Evolutionary conservation across 1,140 invertebrate species (phyloP), one percentile per base, ranked within the genome.

Genomic region (Drosophila neocordata): DNA sequence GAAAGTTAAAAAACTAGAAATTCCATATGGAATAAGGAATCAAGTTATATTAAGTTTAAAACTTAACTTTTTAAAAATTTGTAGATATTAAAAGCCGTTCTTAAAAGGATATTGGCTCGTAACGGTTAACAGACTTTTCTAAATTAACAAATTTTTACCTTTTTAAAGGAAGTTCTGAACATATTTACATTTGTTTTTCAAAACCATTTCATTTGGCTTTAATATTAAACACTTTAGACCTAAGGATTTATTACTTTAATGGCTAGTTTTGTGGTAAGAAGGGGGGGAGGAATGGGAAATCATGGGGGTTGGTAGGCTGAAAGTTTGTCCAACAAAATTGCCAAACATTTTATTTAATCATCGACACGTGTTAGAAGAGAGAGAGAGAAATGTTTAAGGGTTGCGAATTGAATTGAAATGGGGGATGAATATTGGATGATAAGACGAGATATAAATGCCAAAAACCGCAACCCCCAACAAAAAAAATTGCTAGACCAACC

Each of bases 311-410:
- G 55, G 7, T 27, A 13, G 24, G 52, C 24, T 35, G 20, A 35
- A 22, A 41, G 69, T 57, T 65, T 53, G 55, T 59, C 61, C 35
- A 55, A 35, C 52, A 18, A 48, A 69, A 85, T 87, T 85, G 74
- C 69, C 65, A 87, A 85, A 64, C 71, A 67, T 74, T 87, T 82
- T 78, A 68, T 73, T 88, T 79, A 87, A 88, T 87, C 79, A 78
- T 38, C 62, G 83, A 67, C 82, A 85, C 82, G 82, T 85, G 82
- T 70, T n/a, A n/a, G n/a, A n/a, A n/a, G 24, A 7, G n/a, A 11
- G 34, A 67, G 65, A 22, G 31, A 55, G 63, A 63, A 3, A 18
- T 38, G 0, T 20, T 18, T 27, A 55, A 67, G 59, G 77, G 64
- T 69, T 65, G 58, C 68, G 41, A 64, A n/a, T 35, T 44, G 41